These are phyloP conservation scores for Drosophila cracens DNA, from an alignment of 2,888 invertebrate species.

Conservation along the genomic window DNA sequence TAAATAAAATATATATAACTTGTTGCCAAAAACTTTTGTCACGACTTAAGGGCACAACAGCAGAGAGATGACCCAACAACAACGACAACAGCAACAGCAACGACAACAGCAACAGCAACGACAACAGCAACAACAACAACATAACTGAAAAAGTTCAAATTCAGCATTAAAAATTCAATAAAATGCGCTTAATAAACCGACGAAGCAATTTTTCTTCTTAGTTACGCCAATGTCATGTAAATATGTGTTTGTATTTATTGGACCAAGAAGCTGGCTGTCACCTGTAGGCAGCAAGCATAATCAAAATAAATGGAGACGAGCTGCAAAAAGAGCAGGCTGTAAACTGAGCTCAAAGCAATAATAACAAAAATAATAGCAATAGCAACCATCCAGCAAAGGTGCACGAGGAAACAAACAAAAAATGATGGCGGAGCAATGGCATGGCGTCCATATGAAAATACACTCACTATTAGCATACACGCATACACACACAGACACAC, in stretches of 20 bases:
- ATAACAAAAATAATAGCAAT: not conserved
- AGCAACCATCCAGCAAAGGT: slow-evolving; percentile 14
- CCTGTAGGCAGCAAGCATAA: slow-evolving; percentile 41
- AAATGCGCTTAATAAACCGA: slow-evolving; percentile 64
- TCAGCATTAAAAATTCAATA: slow-evolving; percentile 54
- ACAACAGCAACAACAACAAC: not conserved
- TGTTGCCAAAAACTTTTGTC: slow-evolving; percentile 21
- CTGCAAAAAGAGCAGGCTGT: slow-evolving; percentile 4
- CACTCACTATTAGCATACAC: slow-evolving; percentile 1
- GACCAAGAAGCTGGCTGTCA: slow-evolving; percentile 25
- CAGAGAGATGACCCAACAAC: not conserved
- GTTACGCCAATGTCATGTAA: slow-evolving; percentile 28
- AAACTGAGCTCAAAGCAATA: slow-evolving; percentile 21
- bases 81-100: not conserved
- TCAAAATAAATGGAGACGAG: slow-evolving; percentile 24
- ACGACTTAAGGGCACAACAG: slow-evolving; percentile 11
- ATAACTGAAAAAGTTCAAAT: slow-evolving; percentile 9
- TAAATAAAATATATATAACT: slow-evolving; percentile 4
- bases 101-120: not conserved
- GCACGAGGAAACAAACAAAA: slow-evolving; percentile 7
- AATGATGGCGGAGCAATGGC: slow-evolving; percentile 19
- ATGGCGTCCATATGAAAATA: slow-evolving; percentile 8
- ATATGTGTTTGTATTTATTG: slow-evolving; percentile 17
- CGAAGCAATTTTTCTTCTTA: slow-evolving; percentile 52
- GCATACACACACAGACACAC: slow-evolving; percentile 1